These are phyloP conservation scores for Drosophila vallismaia DNA, from an alignment of 2,888 invertebrate genomes.

Conservation along the genomic window DNA sequence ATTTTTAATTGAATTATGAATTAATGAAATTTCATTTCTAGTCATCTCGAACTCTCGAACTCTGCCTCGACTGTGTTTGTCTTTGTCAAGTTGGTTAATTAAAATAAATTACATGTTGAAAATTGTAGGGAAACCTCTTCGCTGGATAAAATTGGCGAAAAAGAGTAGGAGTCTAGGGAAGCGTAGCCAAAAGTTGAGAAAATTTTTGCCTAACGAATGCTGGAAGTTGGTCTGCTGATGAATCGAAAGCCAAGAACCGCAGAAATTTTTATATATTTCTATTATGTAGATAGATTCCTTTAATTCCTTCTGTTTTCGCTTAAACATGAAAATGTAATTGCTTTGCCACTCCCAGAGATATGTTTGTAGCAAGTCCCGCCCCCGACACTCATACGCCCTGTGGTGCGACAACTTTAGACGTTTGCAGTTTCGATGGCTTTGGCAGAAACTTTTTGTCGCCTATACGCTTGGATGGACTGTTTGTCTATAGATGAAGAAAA, in stretches of 20 bases:
- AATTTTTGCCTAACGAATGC: slow-evolving; percentile 35
- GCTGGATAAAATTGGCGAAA: slow-evolving; percentile 8
- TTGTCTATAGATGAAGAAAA: slow-evolving; percentile 10
- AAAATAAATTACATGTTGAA: slow-evolving; percentile 61
- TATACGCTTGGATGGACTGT: slow-evolving; percentile 24
- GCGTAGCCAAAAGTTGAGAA: slow-evolving; percentile 27
- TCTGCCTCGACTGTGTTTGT: slow-evolving; percentile 34
- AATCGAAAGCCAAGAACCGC: slow-evolving; percentile 6
- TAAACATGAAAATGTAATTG: slow-evolving; percentile 53
- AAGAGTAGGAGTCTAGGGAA: neutral
- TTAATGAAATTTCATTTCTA: slow-evolving; percentile 48
- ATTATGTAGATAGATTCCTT: neutral
- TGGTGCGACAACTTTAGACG: slow-evolving; percentile 58
- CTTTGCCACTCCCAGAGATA: slow-evolving; percentile 46
- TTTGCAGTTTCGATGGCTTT: slow-evolving; percentile 52
- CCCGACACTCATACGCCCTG: slow-evolving; percentile 58
- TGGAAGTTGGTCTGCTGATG: slow-evolving; percentile 23
- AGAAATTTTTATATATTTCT: neutral
- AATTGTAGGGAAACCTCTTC: slow-evolving; percentile 29
- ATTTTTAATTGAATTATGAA: slow-evolving; percentile 67
- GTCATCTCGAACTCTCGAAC: neutral
- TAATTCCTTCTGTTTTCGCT: neutral
- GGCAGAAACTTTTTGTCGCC: slow-evolving; percentile 39
- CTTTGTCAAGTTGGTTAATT: slow-evolving; percentile 63
- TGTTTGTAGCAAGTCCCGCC: neutral